Percentiles rank a stretch among this genome's conserved stretches.
phyloP scores from a whole-genome alignment of 2,113 vertebrate genomes.

The Xyliphius kryptos region DNA sequence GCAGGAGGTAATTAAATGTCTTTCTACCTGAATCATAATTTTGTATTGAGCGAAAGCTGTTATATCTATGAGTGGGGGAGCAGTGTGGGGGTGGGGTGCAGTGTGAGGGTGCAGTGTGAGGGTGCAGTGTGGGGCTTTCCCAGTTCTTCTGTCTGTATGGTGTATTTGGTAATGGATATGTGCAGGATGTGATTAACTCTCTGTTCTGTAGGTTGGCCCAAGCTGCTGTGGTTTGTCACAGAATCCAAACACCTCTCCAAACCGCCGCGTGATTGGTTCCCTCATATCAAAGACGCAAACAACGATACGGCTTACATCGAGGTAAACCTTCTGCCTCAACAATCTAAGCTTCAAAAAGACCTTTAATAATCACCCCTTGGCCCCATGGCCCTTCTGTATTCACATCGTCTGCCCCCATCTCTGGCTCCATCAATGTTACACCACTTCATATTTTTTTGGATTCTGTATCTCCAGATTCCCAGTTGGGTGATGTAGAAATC shows the following conservation, averaged over 20 bases:
- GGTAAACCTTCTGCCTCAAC: conserved; percentile 60
- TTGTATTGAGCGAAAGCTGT: too few species aligned
- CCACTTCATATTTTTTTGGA: conserved; percentile 8
- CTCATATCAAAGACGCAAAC: conserved; percentile 97
- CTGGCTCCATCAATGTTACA: conserved; percentile 10
- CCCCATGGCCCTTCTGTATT: neutral
- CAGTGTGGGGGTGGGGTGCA: too few species aligned
- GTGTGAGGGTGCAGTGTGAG: too few species aligned
- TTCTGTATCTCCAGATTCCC: conserved; percentile 2
- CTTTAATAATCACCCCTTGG: too few species aligned
- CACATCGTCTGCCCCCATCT: neutral
- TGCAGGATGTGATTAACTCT: too few species aligned
- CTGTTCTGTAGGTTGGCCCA: conserved; percentile 81
- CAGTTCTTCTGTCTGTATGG: too few species aligned
- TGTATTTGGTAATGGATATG: too few species aligned
- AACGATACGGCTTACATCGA: conserved; percentile 98
- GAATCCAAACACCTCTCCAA: conserved; percentile 97
- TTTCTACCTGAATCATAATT: too few species aligned
- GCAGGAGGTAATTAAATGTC: too few species aligned
- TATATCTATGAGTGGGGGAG: too few species aligned
- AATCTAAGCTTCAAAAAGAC: too few species aligned
- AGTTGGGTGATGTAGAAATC: conserved; percentile 13
- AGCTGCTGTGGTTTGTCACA: conserved; percentile 94
- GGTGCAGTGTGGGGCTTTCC: too few species aligned
- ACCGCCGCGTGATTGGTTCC: conserved; percentile 95